These are phyloP conservation scores for Oreochromis niloticus DNA, from an alignment of 2,113 vertebrate genomes.

Conservation along the genomic window DNA sequence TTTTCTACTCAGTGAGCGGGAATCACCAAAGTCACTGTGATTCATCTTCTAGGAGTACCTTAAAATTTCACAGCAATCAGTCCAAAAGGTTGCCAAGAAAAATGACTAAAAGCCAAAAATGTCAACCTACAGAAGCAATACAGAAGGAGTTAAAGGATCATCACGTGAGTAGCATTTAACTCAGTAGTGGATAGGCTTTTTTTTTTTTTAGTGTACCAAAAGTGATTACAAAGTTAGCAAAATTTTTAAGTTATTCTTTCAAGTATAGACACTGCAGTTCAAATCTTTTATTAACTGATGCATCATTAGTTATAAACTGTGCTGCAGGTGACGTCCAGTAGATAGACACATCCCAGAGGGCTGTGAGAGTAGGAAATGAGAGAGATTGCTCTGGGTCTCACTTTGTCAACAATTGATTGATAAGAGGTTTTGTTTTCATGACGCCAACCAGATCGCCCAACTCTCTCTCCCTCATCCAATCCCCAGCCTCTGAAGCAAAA, in stretches of 20 bases:
- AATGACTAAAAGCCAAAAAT: not conserved
- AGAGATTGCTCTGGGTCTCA: constrained; percentile 29
- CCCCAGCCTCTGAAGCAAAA: constrained; percentile 64
- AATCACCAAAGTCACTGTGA: not conserved
- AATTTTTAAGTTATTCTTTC: not conserved
- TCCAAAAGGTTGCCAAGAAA: not conserved
- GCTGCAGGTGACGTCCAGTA: not conserved
- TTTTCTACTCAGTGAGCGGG: not conserved
- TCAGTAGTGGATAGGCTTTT: not conserved
- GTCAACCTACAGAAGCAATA: not conserved
- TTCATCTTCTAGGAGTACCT: not conserved
- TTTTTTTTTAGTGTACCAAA: not conserved
- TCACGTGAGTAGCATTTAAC: not conserved
- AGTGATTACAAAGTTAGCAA: not conserved
- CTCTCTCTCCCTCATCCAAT: constrained; percentile 55
- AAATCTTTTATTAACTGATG: not conserved
- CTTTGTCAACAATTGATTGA: constrained; percentile 67
- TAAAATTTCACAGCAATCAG: not conserved
- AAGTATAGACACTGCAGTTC: not conserved
- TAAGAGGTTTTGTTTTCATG: constrained; percentile 64
- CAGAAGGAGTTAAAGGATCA: not conserved
- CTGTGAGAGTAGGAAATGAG: not conserved
- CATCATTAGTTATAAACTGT: constrained; percentile 8
- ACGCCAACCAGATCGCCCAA: constrained; percentile 55
- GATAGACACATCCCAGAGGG: constrained; percentile 34